A percentile compares a stretch with the other conserved stretches of the same genome.
phyloP scores from a whole-genome alignment of 1,140 invertebrate genomes.

The Cryptotermes secundus region DNA sequence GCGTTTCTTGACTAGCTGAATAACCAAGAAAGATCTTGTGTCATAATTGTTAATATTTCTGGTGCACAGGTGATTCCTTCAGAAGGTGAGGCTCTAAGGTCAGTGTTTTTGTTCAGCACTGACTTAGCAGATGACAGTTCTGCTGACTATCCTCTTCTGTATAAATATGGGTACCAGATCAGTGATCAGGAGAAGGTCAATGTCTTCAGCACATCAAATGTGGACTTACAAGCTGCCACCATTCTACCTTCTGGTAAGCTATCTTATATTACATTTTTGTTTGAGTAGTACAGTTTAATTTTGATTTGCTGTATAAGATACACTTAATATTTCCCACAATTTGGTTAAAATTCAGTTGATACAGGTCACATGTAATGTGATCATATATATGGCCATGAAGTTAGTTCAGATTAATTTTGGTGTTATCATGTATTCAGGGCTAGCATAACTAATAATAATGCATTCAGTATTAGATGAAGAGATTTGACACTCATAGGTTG shows the following conservation, averaged over 20 bases:
- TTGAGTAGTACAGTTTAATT: too few species aligned
- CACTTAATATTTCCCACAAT: too few species aligned
- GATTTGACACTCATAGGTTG: too few species aligned
- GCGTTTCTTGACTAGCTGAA: too few species aligned
- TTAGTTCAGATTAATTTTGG: too few species aligned
- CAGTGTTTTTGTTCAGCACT: slow-evolving; percentile 28
- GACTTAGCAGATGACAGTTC: slow-evolving; percentile 29
- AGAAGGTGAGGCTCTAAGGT: slow-evolving; percentile 31
- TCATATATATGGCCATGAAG: too few species aligned
- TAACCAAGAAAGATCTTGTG: background rate
- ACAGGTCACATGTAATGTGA: too few species aligned
- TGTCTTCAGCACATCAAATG: slow-evolving; percentile 27
- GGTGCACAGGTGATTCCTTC: slow-evolving; percentile 29
- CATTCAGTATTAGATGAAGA: too few species aligned
- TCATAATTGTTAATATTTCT: background rate
- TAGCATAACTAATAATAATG: too few species aligned
- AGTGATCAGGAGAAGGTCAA: background rate
- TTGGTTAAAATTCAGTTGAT: too few species aligned
- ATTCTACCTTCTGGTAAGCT: slow-evolving; percentile 30
- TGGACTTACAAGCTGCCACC: slow-evolving; percentile 30
- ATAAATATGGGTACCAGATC: slow-evolving; percentile 30
- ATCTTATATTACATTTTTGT: background rate
- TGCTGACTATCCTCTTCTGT: slow-evolving; percentile 30
- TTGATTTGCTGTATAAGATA: too few species aligned
- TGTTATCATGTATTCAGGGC: too few species aligned